Evolutionary conservation across 2,113 vertebrate species (phyloP), one percentile per base, ranked within the genome.

Genomic region (Microcebus ravelobensis): DNA sequence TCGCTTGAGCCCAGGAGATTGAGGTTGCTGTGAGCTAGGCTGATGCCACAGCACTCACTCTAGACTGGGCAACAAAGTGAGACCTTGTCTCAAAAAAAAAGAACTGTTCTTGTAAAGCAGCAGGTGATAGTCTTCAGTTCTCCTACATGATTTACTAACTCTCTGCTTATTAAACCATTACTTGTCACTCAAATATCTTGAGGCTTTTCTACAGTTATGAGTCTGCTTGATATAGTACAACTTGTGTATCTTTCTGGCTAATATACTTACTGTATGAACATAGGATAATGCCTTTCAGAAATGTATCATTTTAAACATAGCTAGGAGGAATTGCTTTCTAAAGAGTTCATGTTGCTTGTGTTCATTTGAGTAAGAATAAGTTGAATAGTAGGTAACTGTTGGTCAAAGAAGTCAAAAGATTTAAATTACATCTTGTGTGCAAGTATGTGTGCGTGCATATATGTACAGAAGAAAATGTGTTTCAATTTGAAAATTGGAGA

Each of bases 391-490:
- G 45, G 45, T 45, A 45, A 45, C 45, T 88, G 83, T 11, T 96
- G 67, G 91, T 70, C 95, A 59, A 65, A 82, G 27, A 87, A 71
- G 97, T 98, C 95, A 98, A 95, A 98, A 98, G 90, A 80, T 98
- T 98, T 97, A 97, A 93, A 85, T 96, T 65, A 0, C 48, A 57
- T 67, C 80, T 96, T 92, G 8, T 67, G 70, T 57, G 63, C 96
- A 34, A 73, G 52, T 39, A 34, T 91, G 55, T 93, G 36, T 6
- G 27, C 57, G 36, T 21, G 8, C 50, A 9, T 92, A 48, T 92
- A 83, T 93, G 61, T 96, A 93, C 34, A 91, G 20, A 84, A 95
- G 68, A 92, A 88, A 95, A 91, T 81, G 79, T 92, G 45, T 12
- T 96, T 94, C 96, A 83, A 25, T 70, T 90, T 87, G 81, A 95